Conservation (phyloP, 2,113 vertebrate genomes). For the Dascyllus trimaculatus region DNA sequence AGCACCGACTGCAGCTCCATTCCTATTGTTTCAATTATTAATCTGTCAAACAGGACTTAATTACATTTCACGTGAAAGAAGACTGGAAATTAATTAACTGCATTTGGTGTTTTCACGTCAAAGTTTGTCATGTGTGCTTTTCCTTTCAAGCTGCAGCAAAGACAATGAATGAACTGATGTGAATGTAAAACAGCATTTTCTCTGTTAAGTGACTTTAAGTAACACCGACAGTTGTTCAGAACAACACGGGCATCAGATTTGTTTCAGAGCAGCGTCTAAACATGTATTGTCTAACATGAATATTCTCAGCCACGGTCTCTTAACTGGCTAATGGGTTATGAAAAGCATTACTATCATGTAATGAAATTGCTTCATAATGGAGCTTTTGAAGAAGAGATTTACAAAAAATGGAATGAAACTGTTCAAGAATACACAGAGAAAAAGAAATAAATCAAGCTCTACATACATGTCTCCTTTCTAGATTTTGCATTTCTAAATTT, state of each 20-base stretch:
- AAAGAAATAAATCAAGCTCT: background rate
- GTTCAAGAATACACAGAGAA: conserved; percentile 11
- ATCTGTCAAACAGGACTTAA: conserved; percentile 17
- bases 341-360: conserved; percentile 35
- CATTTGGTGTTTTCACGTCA: conserved; percentile 5
- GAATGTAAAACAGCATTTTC: conserved; percentile 30
- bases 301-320: conserved; percentile 25
- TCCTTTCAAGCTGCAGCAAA: conserved; percentile 11
- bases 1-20: conserved; percentile 25
- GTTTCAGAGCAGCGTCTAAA: conserved; percentile 24
- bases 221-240: background rate
- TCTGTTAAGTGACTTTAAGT: conserved; percentile 21
- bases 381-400: conserved; percentile 27
- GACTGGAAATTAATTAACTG: background rate
- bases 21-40: conserved; percentile 12
- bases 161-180: background rate
- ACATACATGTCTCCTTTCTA: no score
- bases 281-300: conserved; percentile 22
- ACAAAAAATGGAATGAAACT: conserved; percentile 16
- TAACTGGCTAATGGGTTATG: conserved; percentile 17
- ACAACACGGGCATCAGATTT: background rate
- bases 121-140: conserved; percentile 1
- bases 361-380: conserved; percentile 18
- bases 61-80: conserved; percentile 31
- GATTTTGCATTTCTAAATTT: no score